Percentiles rank a stretch among this genome's conserved stretches.
Evolutionary conservation across 1,140 invertebrate species (phyloP).

Genomic region (Brachionus sp.): DNA sequence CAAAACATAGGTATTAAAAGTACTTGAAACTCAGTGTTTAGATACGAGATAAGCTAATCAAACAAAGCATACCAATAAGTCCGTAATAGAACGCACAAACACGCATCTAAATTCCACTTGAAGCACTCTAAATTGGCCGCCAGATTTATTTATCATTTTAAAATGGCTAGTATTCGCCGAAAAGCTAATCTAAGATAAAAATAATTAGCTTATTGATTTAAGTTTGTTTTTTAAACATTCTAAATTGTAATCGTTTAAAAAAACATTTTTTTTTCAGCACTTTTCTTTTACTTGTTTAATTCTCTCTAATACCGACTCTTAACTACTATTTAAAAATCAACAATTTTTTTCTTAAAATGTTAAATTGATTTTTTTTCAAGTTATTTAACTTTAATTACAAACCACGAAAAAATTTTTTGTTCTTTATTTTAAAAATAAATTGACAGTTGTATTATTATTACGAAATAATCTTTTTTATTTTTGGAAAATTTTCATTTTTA

Average conservation of each 20-base stretch:
- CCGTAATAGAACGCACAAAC: neutral
- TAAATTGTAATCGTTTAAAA: neutral
- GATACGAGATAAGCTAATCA: constrained; percentile 1
- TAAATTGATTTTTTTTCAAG: too few relatives aligned
- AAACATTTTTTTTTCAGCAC: neutral
- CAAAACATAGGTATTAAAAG: constrained; percentile 3
- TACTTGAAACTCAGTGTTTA: neutral
- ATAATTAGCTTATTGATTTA: neutral
- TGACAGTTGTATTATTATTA: too few relatives aligned
- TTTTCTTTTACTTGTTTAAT: neutral
- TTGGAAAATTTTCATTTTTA: too few relatives aligned
- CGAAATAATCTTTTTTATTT: too few relatives aligned
- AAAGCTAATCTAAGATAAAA: constrained; percentile 1
- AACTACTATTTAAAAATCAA: neutral
- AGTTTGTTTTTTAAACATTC: neutral
- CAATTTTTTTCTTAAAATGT: too few relatives aligned
- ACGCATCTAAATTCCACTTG: constrained; percentile 5
- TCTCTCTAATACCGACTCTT: neutral
- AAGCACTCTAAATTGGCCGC: neutral
- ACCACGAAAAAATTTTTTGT: too few relatives aligned
- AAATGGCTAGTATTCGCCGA: neutral
- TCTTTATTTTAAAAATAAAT: too few relatives aligned
- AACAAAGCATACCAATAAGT: neutral
- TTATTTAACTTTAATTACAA: too few relatives aligned
- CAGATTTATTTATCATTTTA: neutral